Base-by-base conservation (phyloP, 1,140 invertebrate species). In the Melitaea cinxia region DNA sequence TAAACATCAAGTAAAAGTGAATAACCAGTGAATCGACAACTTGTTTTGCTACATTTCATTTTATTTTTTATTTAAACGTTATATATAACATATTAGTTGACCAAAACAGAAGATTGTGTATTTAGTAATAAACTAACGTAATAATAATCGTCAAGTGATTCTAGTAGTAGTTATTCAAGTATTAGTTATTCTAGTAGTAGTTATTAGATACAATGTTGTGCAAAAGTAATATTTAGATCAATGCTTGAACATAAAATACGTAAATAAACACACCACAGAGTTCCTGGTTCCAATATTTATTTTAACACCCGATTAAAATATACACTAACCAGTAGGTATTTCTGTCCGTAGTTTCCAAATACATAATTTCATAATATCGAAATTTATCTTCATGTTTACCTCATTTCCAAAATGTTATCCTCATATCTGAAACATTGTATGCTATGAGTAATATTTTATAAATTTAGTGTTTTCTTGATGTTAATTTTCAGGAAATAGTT, bases 251-350 rank as follows among this genome's bases (percentile, higher is more conserved):
- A 12, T 47, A 17, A 54, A 37, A 54, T 17, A 19, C 19, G 26
- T 28, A 54, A 37, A 54, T 54, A 54, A 54, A 54, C 30, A 23
- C 33, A 54, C 52, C 4, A 28, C 4, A 19, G 19, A 12, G 19
- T 23, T 55, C 33, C 35, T 56, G 14, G n/a, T 24, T 56, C 33
- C 35, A 24, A 56, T 6, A 19, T 56, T 56, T 56, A 56, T 42
- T 56, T 56, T 39, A 35, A 35, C 23, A 39, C 35, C 19, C n/a
- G n/a, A n/a, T n/a, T n/a, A n/a, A n/a, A n/a, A n/a, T n/a, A 24
- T 5, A 14, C 19, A 21, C 0, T 35, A 30, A 10, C 6, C n/a
- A n/a, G n/a, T 39, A 53, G 28, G 5, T 12, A 7, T 21, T 55
- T 55, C 54, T 21, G 2, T 14, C 10, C 14, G 4, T n/a, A 9